Evolutionary conservation across 2,113 vertebrate genomes (phyloP), one percentile per base, ranked within the genome.

Genomic region (Perca fluviatilis): DNA sequence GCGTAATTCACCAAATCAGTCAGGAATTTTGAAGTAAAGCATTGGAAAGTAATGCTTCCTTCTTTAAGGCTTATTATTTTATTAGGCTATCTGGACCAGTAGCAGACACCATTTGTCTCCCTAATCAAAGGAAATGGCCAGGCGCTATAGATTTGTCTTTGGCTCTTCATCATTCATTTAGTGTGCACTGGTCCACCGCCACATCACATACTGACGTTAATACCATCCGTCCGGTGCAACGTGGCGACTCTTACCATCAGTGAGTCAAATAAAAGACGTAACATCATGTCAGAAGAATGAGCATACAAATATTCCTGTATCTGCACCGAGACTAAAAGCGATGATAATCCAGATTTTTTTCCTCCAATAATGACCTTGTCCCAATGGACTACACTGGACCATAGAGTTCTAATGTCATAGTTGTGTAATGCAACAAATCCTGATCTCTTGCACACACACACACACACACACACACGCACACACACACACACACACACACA

Each of bases 391-490:
- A 56, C 15, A 43, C 18, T 40, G 30, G 23, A 53, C 40, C 57
- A 71, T 47, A 73, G 33, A 36, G 50, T 82, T 78, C 23, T 77
- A 75, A 49, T 70, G 76, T 46, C 77, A 76, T 65, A 50, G 64
- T 56, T 70, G 58, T 77, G 66, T 75, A 67, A 80, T 69, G 74
- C 66, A 74, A 64, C 70, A 86, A 75, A 79, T 74, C 60, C 63
- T 46, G 51, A 72, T 65, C 40, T 80, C 68, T 84, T 80, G 62
- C 51, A 49, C 95, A 27, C 27, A 27, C 27, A 27, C 95, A 95
- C 96, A 96, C 74, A 21, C 49, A 51, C 53, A 53, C 65, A 69
- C 71, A 62, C 95, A 94, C 95, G 94, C 96, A 96, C 95, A 95
- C 47, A 73, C 57, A 47, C 70, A 72, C 71, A 57, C 57, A 54